Evolutionary conservation across 2,888 invertebrate species (phyloP), one percentile per base, ranked within the genome.

Genomic region (Caenorhabditis imperialis): DNA sequence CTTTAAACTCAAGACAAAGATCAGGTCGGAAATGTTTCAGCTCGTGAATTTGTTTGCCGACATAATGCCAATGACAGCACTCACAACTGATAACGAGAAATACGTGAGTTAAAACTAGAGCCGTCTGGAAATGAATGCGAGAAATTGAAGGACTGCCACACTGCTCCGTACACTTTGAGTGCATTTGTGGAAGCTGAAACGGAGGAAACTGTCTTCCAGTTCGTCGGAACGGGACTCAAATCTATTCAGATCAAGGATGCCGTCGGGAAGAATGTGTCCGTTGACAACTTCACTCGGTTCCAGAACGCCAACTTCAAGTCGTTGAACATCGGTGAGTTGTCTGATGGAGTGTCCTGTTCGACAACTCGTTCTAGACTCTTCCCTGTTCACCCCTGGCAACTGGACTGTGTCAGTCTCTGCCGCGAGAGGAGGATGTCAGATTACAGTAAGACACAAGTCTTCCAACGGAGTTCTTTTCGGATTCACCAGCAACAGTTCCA

Each of bases 61-160:
- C 45, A 38, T 60, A 16, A 53, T 60, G 33, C 25, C 44, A 7
- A 45, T 37, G 45, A 53, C 38, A n/a, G 51, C 69, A 8, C 33
- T 60, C 4, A 47, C 69, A 4, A 54, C 60, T 23, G 69, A 69
- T 60, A 51, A 53, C 23, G 53, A 69, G 42, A 53, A 60, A 16
- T 69, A 69, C 45, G 62, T 54, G 7, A 45, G 62, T 51, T 14
- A 5, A 16, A 10, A 6, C 6, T 8, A 40, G 14, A 5, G 40
- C 5, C 18, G n/a, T 18, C 5, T 18, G 6, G 40, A 40, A 16
- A 40, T 10, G n/a, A 6, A 16, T n/a, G 18, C 5, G 6, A 5
- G 5, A 40, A 6, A 16, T 16, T 40, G 5, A 5, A 61, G 47
- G 53, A 69, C 38, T 69, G 67, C 37, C 37, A 35, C 20, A 33